Percentiles rank a stretch among this genome's conserved stretches.
Evolutionary conservation across 92 coral and sea anemone genomes (phyloP).

Genomic region (Parazoanthus atlanticus): DNA sequence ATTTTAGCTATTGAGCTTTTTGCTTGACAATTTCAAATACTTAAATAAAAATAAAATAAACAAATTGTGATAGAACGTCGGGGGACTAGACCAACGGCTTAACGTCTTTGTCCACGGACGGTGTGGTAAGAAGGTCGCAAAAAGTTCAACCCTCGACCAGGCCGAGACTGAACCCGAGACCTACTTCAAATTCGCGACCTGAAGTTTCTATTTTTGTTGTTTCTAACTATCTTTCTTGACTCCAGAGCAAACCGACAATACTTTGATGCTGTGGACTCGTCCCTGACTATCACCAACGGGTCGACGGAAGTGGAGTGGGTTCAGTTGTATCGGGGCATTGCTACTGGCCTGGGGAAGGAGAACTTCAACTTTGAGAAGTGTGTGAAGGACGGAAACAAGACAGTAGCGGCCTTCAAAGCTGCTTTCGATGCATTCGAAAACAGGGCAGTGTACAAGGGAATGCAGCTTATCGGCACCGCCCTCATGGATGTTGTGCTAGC

Average conservation of each 20-base stretch:
- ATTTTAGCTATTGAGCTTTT: too few species aligned
- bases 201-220: background rate
- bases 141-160: too few species aligned
- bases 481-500: slow-evolving; percentile 75
- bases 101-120: too few species aligned
- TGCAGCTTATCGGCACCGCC: slow-evolving; percentile 74
- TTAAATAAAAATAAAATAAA: too few species aligned
- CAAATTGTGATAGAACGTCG: too few species aligned
- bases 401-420: slow-evolving; percentile 72
- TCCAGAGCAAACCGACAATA: slow-evolving; percentile 63
- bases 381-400: slow-evolving; percentile 82
- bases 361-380: slow-evolving; percentile 78
- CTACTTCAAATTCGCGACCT: background rate
- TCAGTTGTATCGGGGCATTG: slow-evolving; percentile 81
- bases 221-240: background rate
- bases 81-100: too few species aligned
- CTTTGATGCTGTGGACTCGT: slow-evolving; percentile 75
- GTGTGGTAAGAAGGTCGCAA: too few species aligned
- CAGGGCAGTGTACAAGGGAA: slow-evolving; percentile 65
- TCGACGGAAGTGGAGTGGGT: slow-evolving; percentile 78
- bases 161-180: too few species aligned
- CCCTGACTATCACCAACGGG: slow-evolving; percentile 65
- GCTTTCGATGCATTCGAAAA: slow-evolving; percentile 81
- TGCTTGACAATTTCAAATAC: too few species aligned
- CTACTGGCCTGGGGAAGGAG: slow-evolving; percentile 77